Conservation (phyloP, 2,888 invertebrate genomes). For the Hymenopus coronatus region DNA sequence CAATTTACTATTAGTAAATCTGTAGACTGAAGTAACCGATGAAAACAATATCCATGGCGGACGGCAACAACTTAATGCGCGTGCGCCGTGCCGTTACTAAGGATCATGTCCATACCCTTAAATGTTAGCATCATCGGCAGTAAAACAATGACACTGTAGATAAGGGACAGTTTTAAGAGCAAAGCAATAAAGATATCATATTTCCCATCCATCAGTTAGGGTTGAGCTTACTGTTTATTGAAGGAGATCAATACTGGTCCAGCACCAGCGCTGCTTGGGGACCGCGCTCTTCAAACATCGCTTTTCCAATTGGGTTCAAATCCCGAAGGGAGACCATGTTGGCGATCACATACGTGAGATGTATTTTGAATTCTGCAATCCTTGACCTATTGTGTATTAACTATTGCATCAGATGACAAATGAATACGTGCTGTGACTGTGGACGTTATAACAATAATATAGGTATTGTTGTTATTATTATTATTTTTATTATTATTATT, state of each 20-base stretch:
- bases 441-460: no score
- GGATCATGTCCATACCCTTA: neutral
- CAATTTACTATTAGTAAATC: neutral
- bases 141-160: neutral
- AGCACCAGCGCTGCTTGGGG: neutral
- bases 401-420: no score
- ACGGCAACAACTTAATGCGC: neutral
- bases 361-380: no score
- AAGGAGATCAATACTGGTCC: neutral
- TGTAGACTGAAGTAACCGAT: neutral
- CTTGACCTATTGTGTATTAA: no score
- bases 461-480: no score
- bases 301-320: neutral
- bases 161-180: neutral
- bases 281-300: neutral
- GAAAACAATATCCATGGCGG: neutral
- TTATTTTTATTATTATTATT: no score
- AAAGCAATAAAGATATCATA: neutral
- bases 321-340: neutral
- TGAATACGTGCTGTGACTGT: no score
- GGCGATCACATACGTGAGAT: neutral
- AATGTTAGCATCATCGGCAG: neutral
- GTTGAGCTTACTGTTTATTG: neutral
- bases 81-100: neutral
- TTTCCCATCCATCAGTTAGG: neutral